These are phyloP conservation scores for Glaucopsyche alexis DNA, from an alignment of 2,888 invertebrate genomes.

Conservation along the genomic window DNA sequence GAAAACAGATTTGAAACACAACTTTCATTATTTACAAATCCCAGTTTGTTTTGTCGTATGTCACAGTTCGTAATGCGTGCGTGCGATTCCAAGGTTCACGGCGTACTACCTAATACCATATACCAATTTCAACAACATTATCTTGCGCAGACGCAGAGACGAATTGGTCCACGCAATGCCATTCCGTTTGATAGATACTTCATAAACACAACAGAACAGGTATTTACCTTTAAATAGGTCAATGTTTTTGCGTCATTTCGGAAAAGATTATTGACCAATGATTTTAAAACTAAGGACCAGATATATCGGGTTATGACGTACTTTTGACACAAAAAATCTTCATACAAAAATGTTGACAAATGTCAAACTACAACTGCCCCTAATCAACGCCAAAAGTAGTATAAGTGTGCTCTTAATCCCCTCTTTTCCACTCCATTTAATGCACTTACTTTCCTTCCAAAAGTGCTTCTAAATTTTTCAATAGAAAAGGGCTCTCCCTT, in stretches of 20 bases:
- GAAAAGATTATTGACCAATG: not conserved
- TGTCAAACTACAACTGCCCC: too few species aligned
- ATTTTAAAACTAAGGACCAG: too few species aligned
- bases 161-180: constrained; percentile 23
- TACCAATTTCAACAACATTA: constrained; percentile 19
- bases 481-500: too few species aligned
- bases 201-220: constrained; percentile 8
- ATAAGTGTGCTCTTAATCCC: too few species aligned
- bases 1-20: not conserved
- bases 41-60: not conserved
- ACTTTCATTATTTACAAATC: not conserved
- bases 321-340: too few species aligned
- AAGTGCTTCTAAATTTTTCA: too few species aligned
- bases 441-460: too few species aligned
- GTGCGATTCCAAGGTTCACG: not conserved
- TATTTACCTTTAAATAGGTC: constrained; percentile 24
- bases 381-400: too few species aligned
- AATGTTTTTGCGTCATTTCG: constrained; percentile 1
- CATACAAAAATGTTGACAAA: too few species aligned
- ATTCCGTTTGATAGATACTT: constrained; percentile 27
- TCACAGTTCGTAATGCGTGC: constrained; percentile 13
- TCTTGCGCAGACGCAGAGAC: constrained; percentile 25
- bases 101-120: constrained; percentile 21
- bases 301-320: too few species aligned
- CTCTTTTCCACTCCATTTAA: too few species aligned